Percentiles rank a stretch among this genome's conserved stretches.
Conservation (phyloP, 2,888 invertebrate genomes). For the Zygogramma bicolorata region DNA sequence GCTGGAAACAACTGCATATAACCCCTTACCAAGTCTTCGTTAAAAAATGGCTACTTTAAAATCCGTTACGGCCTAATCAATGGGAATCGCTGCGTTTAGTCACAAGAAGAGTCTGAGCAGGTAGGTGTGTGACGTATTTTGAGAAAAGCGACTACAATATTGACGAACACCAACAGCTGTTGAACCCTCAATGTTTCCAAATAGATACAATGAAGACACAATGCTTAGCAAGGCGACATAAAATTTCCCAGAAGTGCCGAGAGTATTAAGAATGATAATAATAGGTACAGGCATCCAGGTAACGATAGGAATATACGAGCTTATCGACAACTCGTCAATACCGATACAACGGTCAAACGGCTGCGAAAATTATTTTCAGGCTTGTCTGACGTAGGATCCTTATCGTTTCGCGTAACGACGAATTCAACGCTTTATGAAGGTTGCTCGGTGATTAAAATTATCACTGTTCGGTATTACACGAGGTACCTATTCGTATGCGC, state of each 20-base stretch:
- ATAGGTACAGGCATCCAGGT: neutral
- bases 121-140: neutral
- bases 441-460: neutral
- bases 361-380: neutral
- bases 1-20: neutral
- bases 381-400: constrained; percentile 7
- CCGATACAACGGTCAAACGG: too few relatives aligned
- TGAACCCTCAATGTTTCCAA: constrained; percentile 4
- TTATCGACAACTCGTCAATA: constrained; percentile 10
- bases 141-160: constrained; percentile 3
- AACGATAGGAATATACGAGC: neutral
- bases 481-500: too few relatives aligned
- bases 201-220: constrained; percentile 8
- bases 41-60: neutral
- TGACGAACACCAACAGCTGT: constrained; percentile 13
- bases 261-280: neutral
- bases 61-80: neutral
- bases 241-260: constrained; percentile 16
- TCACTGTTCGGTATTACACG: neutral
- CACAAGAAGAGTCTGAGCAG: neutral
- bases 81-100: neutral
- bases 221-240: neutral
- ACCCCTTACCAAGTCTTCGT: neutral
- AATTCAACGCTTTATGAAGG: neutral
- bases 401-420: constrained; percentile 8